Evolutionary conservation across 2,797 vertebrate species (phyloP), one percentile per base, ranked within the genome.

Genomic region (Platyrinchus mystaceus): DNA sequence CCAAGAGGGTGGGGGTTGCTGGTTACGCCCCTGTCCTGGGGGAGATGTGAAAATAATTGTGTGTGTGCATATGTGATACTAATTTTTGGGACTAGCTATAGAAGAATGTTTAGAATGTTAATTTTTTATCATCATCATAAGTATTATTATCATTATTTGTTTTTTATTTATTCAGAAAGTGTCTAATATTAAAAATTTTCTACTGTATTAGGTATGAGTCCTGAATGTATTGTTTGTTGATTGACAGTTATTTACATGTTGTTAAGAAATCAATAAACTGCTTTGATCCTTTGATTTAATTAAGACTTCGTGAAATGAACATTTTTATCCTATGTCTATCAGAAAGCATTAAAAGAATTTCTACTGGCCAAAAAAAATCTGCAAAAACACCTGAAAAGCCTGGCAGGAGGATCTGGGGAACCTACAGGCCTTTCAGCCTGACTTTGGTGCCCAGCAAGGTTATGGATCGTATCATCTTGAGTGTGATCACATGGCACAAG

Each of bases 31-130:
- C 14, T 28, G 14, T 37, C 32, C 50, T 69, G 11, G 2, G 2
- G 1, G 4, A 19, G 10, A 0, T 0, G 1, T 63, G 60, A 69
- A 63, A 10, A 24, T 49, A 49, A 70, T 2, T 24, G 1, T 18
- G 53, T 28, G 13, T 41, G 10, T 22, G 18, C 12, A 20, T 23
- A 16, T 28, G 7, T n/a, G 12, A 21, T 22, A 47, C 2, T 13
- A 69, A 46, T 7, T 64, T 49, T 36, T 1, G 18, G 22, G n/a
- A 43, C 10, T 43, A 50, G 6, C 30, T 56, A 59, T 10, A 82
- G 34, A 84, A 73, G 4, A 66, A 37, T 44, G 13, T n/a, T 87
- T 77, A 52, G 26, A 47, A 60, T 39, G 7, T 7, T 50, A 3
- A 4, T 21, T 37, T 80, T 53, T 36, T 55, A 14, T 44, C 26